Evolutionary conservation across 2,888 invertebrate genomes (phyloP), one percentile per base, ranked within the genome.

Genomic region (Carabus problematicus): DNA sequence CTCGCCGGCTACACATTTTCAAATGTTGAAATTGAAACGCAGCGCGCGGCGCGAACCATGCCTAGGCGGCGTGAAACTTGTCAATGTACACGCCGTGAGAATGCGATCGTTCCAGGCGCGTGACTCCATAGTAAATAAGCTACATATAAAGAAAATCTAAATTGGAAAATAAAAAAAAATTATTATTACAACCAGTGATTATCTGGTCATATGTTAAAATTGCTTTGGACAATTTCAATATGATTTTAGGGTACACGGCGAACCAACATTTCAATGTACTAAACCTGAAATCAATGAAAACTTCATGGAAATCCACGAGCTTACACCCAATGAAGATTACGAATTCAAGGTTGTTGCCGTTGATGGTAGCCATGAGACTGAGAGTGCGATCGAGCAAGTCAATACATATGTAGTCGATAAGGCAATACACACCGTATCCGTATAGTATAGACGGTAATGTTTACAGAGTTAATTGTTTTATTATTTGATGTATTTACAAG

Each of bases 281-380:
- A 84, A 86, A 8, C 87, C 89, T 59, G 89, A 93, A 76, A 86
- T 88, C n/a, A 87, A 88, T 67, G 88, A 90, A 74, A 90, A 93
- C 78, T 90, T 84, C 75, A 87, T 90, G 61, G 84, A 90, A 71
- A 84, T 98, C 42, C 86, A 88, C 8, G 93, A 92, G 0, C 84
- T 99, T 71, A 87, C 91, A 73, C 91, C 93, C 0, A 94, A 92
- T 9, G 90, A 92, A 73, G 85, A 88, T 49, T 99, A 98, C 79
- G 93, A 95, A 77, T 91, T 99, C 77, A 88, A 91, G 72, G 89
- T 97, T 0, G 94, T 96, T 0, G 93, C 98, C 9, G 94, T 95
- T 61, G 97, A 97, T 79, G 94, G 93, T 0, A 91, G 92, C 61
- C 89, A 88, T 75, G 84, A 87, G 75, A 88, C 90, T 12, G 89